Conservation (phyloP, 2,113 vertebrate species). For the Theristicus caerulescens region DNA sequence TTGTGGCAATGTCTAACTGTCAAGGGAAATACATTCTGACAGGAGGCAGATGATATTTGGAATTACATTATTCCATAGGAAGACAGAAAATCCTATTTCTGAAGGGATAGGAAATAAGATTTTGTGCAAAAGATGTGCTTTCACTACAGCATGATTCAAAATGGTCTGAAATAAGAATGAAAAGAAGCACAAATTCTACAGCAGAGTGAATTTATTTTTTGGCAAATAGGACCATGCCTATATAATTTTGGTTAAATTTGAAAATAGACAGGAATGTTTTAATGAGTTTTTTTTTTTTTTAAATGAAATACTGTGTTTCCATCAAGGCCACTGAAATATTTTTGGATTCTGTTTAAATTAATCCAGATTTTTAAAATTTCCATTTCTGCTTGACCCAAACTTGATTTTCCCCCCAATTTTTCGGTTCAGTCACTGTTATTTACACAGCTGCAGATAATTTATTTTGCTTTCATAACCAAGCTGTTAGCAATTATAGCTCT, state of each 20-base stretch:
- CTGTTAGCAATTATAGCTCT: not conserved
- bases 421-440: not conserved
- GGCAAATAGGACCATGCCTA: not conserved
- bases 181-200: not conserved
- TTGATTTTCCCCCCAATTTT: not conserved
- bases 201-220: not conserved
- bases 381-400: not conserved
- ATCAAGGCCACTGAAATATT: not conserved
- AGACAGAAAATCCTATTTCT: not conserved
- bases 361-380: not conserved
- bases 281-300: not conserved
- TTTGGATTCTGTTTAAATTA: not conserved
- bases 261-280: not conserved
- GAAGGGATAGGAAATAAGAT: not conserved
- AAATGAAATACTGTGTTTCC: not conserved
- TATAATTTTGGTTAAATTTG: not conserved
- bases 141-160: not conserved
- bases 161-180: not conserved
- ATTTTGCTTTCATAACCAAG: not conserved
- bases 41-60: conserved; percentile 19
- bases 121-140: not conserved
- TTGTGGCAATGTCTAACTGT: not conserved
- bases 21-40: not conserved
- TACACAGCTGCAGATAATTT: not conserved
- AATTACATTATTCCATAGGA: conserved; percentile 9